Evolutionary conservation across 1,140 invertebrate genomes (phyloP).

Genomic region (Drosophila persimilis): DNA sequence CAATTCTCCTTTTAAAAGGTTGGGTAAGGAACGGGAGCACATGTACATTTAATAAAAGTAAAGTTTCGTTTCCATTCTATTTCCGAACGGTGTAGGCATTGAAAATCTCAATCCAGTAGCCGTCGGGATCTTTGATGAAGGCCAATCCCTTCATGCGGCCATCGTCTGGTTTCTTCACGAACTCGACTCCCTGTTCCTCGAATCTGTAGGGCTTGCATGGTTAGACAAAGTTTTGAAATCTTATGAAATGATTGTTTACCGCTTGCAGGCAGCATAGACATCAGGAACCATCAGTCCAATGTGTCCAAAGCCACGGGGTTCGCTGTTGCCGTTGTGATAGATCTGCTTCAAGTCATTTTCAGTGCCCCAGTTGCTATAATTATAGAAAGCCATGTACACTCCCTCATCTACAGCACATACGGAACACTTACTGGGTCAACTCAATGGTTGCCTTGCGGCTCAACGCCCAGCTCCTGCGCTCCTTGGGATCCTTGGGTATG

Average conservation of each 20-base stretch:
- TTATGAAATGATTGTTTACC: conserved; percentile 63
- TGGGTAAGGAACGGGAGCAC: conserved; percentile 27
- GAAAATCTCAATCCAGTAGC: conserved; percentile 98
- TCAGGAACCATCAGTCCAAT: conserved; percentile 95
- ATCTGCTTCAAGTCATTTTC: conserved; percentile 90
- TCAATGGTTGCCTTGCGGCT: conserved; percentile 94
- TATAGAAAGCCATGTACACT: background rate
- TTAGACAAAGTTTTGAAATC: background rate
- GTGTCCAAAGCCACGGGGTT: conserved; percentile 96
- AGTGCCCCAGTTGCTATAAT: conserved; percentile 95
- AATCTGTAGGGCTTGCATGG: conserved; percentile 84
- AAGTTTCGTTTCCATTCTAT: conserved; percentile 85
- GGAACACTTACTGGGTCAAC: conserved; percentile 92
- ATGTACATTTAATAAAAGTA: conserved; percentile 10
- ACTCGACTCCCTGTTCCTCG: conserved; percentile 93
- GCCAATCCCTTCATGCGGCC: conserved; percentile 97
- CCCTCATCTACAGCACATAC: too few relatives aligned
- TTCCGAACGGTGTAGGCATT: conserved; percentile 86
- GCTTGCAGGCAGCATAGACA: conserved; percentile 92
- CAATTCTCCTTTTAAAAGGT: conserved; percentile 2
- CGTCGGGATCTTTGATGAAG: conserved; percentile 97
- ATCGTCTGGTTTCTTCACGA: conserved; percentile 94
- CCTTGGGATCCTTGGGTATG: conserved; percentile 87
- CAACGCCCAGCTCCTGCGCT: conserved; percentile 91
- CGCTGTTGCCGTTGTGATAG: conserved; percentile 95